phyloP scores from a whole-genome alignment of 1,140 invertebrate species.

The Chrysopa pallens region DNA sequence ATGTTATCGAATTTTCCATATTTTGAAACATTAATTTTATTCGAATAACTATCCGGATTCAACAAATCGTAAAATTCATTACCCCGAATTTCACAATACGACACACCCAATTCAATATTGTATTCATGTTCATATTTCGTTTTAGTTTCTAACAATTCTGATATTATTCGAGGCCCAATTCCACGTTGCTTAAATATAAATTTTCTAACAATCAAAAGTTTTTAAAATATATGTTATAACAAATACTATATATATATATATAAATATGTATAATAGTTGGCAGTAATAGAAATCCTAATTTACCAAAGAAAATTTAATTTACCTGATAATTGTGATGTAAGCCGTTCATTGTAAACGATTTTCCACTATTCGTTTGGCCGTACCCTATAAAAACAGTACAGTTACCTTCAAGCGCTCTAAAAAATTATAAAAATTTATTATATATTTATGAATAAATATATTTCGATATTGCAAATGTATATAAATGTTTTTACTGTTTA shows the following conservation, averaged over 20 bases:
- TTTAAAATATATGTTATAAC: no score
- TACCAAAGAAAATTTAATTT: background rate
- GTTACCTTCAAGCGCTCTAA: background rate
- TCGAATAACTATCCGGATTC: no score
- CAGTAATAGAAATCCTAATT: no score
- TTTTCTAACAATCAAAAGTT: no score
- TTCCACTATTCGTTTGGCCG: slow-evolving; percentile 1
- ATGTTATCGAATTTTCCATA: no score
- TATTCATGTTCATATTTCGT: background rate
- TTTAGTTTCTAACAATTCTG: background rate
- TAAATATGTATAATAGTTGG: no score
- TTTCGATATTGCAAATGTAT: no score
- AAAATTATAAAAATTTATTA: background rate
- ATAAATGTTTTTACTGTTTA: background rate
- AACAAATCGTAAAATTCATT: no score
- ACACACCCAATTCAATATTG: background rate
- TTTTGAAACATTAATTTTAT: no score
- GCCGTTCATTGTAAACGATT: background rate
- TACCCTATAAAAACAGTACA: background rate
- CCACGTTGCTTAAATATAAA: background rate
- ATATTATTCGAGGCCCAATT: background rate
- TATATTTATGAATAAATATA: no score
- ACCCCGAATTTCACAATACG: background rate
- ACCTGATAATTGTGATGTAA: background rate
- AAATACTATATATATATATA: no score